Conservation (phyloP, 2,888 invertebrate genomes). For the Clusia tigrina region DNA sequence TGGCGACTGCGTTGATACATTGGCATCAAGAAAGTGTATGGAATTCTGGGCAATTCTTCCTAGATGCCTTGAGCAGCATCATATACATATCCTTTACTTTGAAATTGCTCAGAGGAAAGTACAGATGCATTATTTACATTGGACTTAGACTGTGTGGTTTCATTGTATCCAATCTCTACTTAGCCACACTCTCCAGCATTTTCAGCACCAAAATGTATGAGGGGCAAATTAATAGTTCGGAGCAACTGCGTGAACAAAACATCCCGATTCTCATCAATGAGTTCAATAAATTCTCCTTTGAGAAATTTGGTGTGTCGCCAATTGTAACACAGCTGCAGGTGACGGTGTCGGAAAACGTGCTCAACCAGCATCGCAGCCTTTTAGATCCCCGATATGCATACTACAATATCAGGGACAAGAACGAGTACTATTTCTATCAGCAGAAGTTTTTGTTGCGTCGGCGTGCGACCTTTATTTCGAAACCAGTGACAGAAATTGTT, state of each 20-base stretch:
- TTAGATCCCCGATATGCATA: constrained; percentile 33
- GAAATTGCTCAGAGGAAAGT: not conserved
- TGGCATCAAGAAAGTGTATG: constrained; percentile 9
- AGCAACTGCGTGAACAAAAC: constrained; percentile 32
- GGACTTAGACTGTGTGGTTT: constrained; percentile 27
- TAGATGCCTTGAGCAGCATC: not conserved
- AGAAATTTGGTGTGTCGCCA: constrained; percentile 1
- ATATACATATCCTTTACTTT: not conserved
- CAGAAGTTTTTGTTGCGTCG: constrained; percentile 37
- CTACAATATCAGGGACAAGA: constrained; percentile 27
- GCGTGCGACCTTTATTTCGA: constrained; percentile 21
- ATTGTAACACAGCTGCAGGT: not conserved
- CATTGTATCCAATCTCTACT: constrained; percentile 38
- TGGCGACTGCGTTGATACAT: constrained; percentile 14
- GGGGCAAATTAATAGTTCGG: constrained; percentile 36
- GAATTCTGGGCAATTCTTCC: not conserved
- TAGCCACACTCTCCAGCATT: constrained; percentile 38
- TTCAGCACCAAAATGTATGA: constrained; percentile 39
- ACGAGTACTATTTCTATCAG: constrained; percentile 39
- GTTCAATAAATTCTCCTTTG: constrained; percentile 16
- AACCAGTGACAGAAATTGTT: constrained; percentile 32
- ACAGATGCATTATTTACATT: not conserved
- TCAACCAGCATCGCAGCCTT: constrained; percentile 20
- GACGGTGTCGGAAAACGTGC: not conserved
- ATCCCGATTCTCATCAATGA: constrained; percentile 24